Conservation (phyloP, 1,140 invertebrate genomes). For the Ips typographus region DNA sequence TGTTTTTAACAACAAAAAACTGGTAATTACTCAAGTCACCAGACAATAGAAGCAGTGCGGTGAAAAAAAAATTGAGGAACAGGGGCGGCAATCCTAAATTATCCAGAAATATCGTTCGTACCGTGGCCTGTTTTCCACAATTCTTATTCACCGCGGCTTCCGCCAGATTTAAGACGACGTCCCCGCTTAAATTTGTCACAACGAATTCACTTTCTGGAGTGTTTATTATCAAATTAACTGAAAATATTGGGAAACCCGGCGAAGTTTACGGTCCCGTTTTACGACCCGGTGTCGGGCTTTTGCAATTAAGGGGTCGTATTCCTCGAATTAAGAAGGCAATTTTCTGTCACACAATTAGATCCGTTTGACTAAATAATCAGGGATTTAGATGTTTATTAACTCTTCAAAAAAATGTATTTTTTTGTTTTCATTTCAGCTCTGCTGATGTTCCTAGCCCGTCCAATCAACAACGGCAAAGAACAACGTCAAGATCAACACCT, state of each 20-base stretch:
- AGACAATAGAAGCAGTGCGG: not conserved
- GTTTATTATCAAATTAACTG: conserved; percentile 34
- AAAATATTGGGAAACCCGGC: conserved; percentile 24
- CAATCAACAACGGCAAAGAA: conserved; percentile 32
- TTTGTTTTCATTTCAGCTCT: conserved; percentile 34
- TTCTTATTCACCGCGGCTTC: not conserved
- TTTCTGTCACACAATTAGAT: conserved; percentile 3
- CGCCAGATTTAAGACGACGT: conserved; percentile 24
- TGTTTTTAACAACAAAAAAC: too few relatives aligned
- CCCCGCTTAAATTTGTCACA: conserved; percentile 26
- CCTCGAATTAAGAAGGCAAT: conserved; percentile 20
- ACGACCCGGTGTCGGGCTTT: conserved; percentile 1
- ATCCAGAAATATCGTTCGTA: not conserved
- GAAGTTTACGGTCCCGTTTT: conserved; percentile 19
- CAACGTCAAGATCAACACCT: conserved; percentile 43
- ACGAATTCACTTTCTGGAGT: conserved; percentile 13
- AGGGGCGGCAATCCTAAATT: not conserved
- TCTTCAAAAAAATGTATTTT: not conserved
- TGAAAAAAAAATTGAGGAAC: not conserved
- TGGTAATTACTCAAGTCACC: too few relatives aligned
- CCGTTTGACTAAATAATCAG: not conserved
- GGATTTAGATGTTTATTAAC: not conserved
- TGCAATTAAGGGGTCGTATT: conserved; percentile 18
- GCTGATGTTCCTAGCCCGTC: conserved; percentile 37
- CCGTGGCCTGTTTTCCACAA: not conserved